These are phyloP conservation scores for Apodemia duryi DNA, from an alignment of 2,888 invertebrate species.

Conservation along the genomic window DNA sequence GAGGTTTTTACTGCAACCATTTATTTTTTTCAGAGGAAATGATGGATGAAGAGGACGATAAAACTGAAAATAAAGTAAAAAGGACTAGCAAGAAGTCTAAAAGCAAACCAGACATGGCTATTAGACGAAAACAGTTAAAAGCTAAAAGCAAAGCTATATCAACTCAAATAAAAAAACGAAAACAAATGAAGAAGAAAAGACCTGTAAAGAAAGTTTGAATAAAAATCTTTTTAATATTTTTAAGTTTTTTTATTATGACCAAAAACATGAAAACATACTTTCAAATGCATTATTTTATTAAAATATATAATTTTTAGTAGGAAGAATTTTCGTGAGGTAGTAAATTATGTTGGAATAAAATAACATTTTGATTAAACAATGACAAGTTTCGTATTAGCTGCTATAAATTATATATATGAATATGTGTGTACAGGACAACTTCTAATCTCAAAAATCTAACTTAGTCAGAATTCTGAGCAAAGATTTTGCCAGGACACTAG, in stretches of 20 bases:
- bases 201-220: slow-evolving; percentile 42
- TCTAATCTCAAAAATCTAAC: too few species aligned
- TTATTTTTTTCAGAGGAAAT: slow-evolving; percentile 52
- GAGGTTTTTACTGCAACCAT: too few species aligned
- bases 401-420: too few species aligned
- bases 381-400: background rate
- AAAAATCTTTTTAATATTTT: slow-evolving; percentile 26
- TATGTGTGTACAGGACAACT: too few species aligned
- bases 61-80: slow-evolving; percentile 38
- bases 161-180: slow-evolving; percentile 69
- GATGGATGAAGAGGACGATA: slow-evolving; percentile 37
- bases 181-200: slow-evolving; percentile 62
- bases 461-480: too few species aligned
- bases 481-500: too few species aligned
- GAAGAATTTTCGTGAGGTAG: slow-evolving; percentile 26
- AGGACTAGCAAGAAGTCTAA: slow-evolving; percentile 50
- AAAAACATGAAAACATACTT: slow-evolving; percentile 19
- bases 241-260: slow-evolving; percentile 26
- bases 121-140: slow-evolving; percentile 69
- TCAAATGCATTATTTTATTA: slow-evolving; percentile 14
- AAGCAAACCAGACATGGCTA: slow-evolving; percentile 64
- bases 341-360: slow-evolving; percentile 11
- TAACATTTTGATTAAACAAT: background rate
- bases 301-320: slow-evolving; percentile 18
- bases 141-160: slow-evolving; percentile 69